Evolutionary conservation across 2,797 vertebrate genomes (phyloP).

Genomic region (Champsocephalus gunnari): DNA sequence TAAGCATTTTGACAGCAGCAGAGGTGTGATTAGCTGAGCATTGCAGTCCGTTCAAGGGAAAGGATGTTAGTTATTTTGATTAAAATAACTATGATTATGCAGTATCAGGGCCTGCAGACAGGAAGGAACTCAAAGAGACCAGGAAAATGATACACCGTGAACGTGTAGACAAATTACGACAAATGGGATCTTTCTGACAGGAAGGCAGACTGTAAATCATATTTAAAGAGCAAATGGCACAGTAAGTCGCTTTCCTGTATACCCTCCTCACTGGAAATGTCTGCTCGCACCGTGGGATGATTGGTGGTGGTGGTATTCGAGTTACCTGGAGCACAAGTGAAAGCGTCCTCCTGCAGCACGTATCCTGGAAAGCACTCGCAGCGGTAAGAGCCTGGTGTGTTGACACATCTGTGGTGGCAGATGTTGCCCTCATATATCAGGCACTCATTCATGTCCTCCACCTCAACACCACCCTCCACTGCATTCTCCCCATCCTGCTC

Average conservation of each 20-base stretch:
- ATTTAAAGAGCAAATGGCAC: conserved; percentile 39
- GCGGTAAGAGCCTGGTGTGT: conserved; percentile 89
- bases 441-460: conserved; percentile 91
- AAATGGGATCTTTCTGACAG: conserved; percentile 61
- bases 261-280: conserved; percentile 36
- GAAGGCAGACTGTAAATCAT: conserved; percentile 44
- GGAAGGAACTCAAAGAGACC: conserved; percentile 71
- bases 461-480: conserved; percentile 79
- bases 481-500: conserved; percentile 85
- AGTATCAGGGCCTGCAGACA: conserved; percentile 68
- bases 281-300: conserved; percentile 12
- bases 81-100: conserved; percentile 70
- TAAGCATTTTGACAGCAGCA: conserved; percentile 38
- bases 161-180: conserved; percentile 58
- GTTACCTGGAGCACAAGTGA: conserved; percentile 87
- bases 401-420: conserved; percentile 87
- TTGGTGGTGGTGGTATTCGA: conserved; percentile 11
- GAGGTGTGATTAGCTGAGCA: conserved; percentile 37
- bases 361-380: conserved; percentile 90
- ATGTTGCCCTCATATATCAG: conserved; percentile 85
- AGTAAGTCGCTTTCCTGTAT: conserved; percentile 15
- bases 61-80: conserved; percentile 68
- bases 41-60: conserved; percentile 72
- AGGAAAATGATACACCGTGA: conserved; percentile 69
- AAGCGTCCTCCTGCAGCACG: conserved; percentile 85